phyloP scores from a whole-genome alignment of 2,888 invertebrate genomes.

The Zaprionus lineosus region DNA sequence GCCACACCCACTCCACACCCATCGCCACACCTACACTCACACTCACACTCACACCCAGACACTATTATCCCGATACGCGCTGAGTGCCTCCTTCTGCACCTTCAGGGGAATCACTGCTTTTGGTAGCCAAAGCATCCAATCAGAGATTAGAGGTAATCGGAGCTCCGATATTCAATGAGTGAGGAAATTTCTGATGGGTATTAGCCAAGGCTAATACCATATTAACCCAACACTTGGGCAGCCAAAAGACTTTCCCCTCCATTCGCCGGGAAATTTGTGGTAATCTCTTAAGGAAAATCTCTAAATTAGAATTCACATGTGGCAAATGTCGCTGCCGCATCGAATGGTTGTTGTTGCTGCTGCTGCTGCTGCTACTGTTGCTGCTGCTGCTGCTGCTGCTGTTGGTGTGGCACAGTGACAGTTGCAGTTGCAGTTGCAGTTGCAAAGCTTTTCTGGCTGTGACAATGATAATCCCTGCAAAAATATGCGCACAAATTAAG shows the following conservation, averaged over 20 bases:
- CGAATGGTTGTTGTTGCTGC: slow-evolving; percentile 38
- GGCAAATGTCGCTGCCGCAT: slow-evolving; percentile 35
- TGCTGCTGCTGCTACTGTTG: not conserved
- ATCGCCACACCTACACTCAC: no score
- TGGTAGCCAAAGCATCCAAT: no score
- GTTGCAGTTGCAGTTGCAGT: not conserved
- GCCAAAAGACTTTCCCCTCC: slow-evolving; percentile 37
- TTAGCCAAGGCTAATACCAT: slow-evolving; percentile 37
- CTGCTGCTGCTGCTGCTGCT: not conserved
- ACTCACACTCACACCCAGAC: no score
- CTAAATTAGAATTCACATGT: slow-evolving; percentile 54
- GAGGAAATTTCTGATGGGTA: slow-evolving; percentile 4
- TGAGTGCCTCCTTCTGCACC: no score
- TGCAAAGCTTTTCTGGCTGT: slow-evolving; percentile 26
- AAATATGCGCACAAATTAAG: slow-evolving; percentile 77
- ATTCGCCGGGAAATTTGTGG: slow-evolving; percentile 11
- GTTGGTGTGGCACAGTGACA: not conserved
- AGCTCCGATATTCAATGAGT: slow-evolving; percentile 2
- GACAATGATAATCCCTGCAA: slow-evolving; percentile 73
- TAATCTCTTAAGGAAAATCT: slow-evolving; percentile 35
- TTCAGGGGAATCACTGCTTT: no score
- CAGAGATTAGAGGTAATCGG: not conserved
- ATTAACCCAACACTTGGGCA: slow-evolving; percentile 32
- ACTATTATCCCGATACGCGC: no score
- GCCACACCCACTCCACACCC: no score